Evolutionary conservation across 1,140 invertebrate genomes (phyloP), one percentile per base, ranked within the genome.

Genomic region (Drosophila tani): DNA sequence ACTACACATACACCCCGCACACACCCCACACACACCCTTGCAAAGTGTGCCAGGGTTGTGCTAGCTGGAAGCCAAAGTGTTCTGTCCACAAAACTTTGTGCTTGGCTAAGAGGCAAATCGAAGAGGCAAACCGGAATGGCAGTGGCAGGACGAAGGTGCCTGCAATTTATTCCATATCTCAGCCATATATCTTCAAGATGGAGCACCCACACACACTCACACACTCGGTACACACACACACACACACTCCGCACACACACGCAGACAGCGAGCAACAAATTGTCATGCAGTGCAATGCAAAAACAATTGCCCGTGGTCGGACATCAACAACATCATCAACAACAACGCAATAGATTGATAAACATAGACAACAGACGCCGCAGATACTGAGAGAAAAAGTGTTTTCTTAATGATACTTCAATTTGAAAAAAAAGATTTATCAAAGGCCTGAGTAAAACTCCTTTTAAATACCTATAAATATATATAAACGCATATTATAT

Each of bases 311-410:
- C n/a, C 40, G 60, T 79, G 75, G 64, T 75, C 14, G 70, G 70
- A 64, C 77, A 73, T 66, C 76, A 77, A 58, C 65, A 68, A 53
- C 73, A 73, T 51, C 62, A 60, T 58, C 73, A 78, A 79, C 63
- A 63, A 83, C 65, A 75, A 63, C 67, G 75, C 41, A 70, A 71
- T 86, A 68, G 75, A 87, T 87, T 87, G 83, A 86, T 86, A 82
- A 86, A 87, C 76, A 83, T 74, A 56, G 57, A 70, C 71, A 79
- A 79, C 79, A 82, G 66, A 86, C 50, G 69, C 43, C 66, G 55
- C 49, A 60, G 21, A 12, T 38, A 68, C 67, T 38, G 56, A 40
- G 12, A 43, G 21, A 68, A 64, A 57, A 57, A 32, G 17, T 32
- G 58, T 29, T 29, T 29, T 29, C 6, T 7, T 6, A 29, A 29